Evolutionary conservation across 2,113 vertebrate species (phyloP).

Genomic region (Uria aalge): DNA sequence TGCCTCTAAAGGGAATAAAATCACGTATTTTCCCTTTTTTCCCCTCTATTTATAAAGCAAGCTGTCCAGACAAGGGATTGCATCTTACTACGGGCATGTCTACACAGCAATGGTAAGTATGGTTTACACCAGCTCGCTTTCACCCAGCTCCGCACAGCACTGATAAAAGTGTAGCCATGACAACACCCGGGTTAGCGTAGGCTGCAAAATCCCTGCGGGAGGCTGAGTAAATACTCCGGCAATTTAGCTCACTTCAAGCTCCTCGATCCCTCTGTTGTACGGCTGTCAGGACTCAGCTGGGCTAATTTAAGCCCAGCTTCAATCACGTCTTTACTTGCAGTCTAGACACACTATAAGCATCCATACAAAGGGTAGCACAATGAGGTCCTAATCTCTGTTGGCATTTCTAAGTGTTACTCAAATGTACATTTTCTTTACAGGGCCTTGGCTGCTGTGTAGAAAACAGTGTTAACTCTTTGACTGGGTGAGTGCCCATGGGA

Average conservation of each 20-base stretch:
- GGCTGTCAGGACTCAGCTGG: not conserved
- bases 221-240: not conserved
- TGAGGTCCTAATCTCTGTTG: not conserved
- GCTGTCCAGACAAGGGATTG: not conserved
- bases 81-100: rapidly evolving
- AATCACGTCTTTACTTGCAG: not conserved
- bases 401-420: not conserved
- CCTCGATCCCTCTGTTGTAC: rapidly evolving
- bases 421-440: not conserved
- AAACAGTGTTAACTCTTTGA: not conserved
- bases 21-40: not conserved
- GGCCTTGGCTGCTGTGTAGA: not conserved
- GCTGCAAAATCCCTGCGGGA: not conserved
- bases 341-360: not conserved
- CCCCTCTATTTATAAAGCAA: not conserved
- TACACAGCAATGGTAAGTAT: rapidly evolving
- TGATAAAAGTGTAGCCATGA: not conserved
- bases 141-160: not conserved
- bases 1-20: not conserved
- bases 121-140: not conserved
- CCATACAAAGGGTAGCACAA: not conserved
- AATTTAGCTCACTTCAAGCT: not conserved
- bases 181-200: not conserved
- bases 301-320: not conserved
- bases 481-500: rapidly evolving